Base-by-base conservation (phyloP, 2,888 invertebrate species). In the Malthinus flaveolus region DNA sequence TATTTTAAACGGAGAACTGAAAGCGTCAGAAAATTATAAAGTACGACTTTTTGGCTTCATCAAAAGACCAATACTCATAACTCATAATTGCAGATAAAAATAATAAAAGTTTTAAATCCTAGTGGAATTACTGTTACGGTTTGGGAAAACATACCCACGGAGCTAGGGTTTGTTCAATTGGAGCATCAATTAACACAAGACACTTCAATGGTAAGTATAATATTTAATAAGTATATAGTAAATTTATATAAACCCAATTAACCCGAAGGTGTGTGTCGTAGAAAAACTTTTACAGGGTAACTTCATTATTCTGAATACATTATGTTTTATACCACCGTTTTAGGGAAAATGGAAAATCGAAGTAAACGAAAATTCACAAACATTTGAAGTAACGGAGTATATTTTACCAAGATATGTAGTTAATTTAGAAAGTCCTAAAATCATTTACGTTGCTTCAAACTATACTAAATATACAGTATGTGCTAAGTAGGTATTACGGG, bases 101-200 rank as follows among this genome's bases (percentile, higher is more conserved):
- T 85, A 70, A 79, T 88, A 47, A 85, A 85, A 84, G 80, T 89
- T 9, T 84, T 87, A 74, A 87, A 87, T 64, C 89, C 89, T 0
- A 77, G 81, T 0, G 86, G 85, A 1, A 81, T 85, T 0, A 81
- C 85, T 4, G 84, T 87, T 0, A 83, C 83, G 0, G 84, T 87
- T 65, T 90, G 89, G 89, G 76, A 78, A 15, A 81, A 83, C 46
- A 77, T 86, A 1, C 81, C 81, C 37, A 84, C 85, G 0, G 79
- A 85, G 58, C 78, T 84, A 13, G 89, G 89, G 2, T 74, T 89
- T 48, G 83, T 82, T 0, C 87, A 87, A 53, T 59, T 78, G 12
- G 77, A 78, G 60, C 71, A 76, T 63, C 71, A 74, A 55, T 58
- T 77, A 58, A 66, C 75, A 3, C 65, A 68, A 32, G 76, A 78